Base-by-base conservation (phyloP, 1,140 invertebrate species). In the Babylonia areolata region DNA sequence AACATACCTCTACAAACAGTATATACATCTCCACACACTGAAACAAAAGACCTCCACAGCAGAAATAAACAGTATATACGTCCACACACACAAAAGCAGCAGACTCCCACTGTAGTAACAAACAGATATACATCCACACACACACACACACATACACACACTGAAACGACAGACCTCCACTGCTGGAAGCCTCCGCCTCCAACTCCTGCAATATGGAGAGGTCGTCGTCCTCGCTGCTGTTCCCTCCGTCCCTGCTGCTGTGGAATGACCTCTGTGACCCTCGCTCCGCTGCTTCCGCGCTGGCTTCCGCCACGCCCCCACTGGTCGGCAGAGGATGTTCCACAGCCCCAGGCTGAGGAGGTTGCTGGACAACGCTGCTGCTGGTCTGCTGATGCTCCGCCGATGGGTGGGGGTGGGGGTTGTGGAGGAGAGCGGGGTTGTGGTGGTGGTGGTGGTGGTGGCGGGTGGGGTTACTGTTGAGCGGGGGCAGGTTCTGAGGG, bases 151-250 rank as follows among this genome's bases (percentile, higher is more conserved):
- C n/a, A n/a, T n/a, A n/a, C n/a, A n/a, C n/a, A n/a, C n/a, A n/a
- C n/a, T n/a, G n/a, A n/a, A n/a, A n/a, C n/a, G n/a, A n/a, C n/a
- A n/a, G n/a, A n/a, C 77, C 11, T 20, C 78, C 78, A 54, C 78
- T 51, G n/a, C 20, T 46, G 3, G 39, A 40, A 33, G 35, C 85
- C 28, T 64, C 58, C 28, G 85, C 82, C 15, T 81, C 88, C 28
- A 87, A 40, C 42, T 86, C 88, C 71, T 89, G 79, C 33, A 87
- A 37, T 33, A 87, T 79, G 77, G 88, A 89, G 1, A 87, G 79
- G n/a, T 86, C 81, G 79, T 89, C 88, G 23, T 88, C 88, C 3
- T 81, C 54, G 35, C n/a, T 51, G 46, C 77, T 85, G 46, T 54
- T 85, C 73, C 77, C 42, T 3, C 71, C 73, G 28, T 37, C 6